Evolutionary conservation across 2,797 vertebrate species (phyloP), one percentile per base, ranked within the genome.

Genomic region (Erithacus rubecula): DNA sequence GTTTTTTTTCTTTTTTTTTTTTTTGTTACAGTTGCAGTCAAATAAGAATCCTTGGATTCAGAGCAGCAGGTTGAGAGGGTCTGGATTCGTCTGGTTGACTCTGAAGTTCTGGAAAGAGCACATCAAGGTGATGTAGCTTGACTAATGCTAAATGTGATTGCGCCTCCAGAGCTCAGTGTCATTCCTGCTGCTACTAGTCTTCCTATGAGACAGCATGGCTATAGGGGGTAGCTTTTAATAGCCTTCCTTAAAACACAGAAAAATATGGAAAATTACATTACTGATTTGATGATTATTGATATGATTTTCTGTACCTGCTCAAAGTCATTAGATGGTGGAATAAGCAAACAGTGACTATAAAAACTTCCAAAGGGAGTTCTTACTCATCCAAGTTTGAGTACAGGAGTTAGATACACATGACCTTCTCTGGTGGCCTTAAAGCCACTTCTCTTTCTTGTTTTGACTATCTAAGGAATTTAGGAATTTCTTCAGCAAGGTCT

Each of bases 301-400:
- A 20, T 47, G 11, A 85, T 82, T 72, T 55, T 29, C 43, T 69
- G 22, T 69, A 47, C 70, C n/a, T 49, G 49, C 34, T 84, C 39
- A 63, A 29, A 83, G 32, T n/a, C 36, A 16, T 67, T 68, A 71
- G 23, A 29, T 62, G 19, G 29, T 59, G 6, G 59, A 90, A 41
- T 37, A 87, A 86, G n/a, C 39, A 93, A 89, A 16, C 12, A 78
- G 14, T 49, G 41, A 63, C 11, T 36, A 26, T 26, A 70, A 77
- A 92, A 87, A 53, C 65, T 81, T 94, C 49, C 69, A 87, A 72
- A 75, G 37, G 32, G 82, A 78, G 60, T 83, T 95, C 64, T 89
- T 85, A 68, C 4, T 89, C 39, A 34, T 65, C 23, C 3, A 56
- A 26, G 20, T 68, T 72, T 67, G 26, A 78, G 34, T 77, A 44